Evolutionary conservation across 1,140 invertebrate species (phyloP).

Genomic region (Microplitis mediator): DNA sequence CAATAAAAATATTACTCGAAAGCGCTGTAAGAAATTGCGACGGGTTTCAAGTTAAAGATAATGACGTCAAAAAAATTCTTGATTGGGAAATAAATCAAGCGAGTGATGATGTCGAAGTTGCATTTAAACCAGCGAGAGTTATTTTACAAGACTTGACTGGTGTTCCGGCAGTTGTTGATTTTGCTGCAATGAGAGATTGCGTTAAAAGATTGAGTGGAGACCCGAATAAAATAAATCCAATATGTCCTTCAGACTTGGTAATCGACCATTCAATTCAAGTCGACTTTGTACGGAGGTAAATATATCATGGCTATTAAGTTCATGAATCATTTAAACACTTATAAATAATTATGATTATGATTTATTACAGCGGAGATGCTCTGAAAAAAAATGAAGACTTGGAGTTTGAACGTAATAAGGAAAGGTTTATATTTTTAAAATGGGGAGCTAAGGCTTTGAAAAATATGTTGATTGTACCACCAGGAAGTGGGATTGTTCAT

Average conservation of each 20-base stretch:
- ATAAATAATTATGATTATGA: conserved; percentile 53
- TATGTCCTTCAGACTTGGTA: conserved; percentile 96
- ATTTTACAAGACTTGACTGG: conserved; percentile 96
- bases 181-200: conserved; percentile 98
- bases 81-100: conserved; percentile 84
- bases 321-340: conserved; percentile 13
- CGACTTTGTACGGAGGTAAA: conserved; percentile 87
- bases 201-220: conserved; percentile 85
- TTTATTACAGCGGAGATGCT: conserved; percentile 80
- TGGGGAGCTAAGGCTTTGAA: conserved; percentile 96
- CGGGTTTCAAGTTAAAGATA: conserved; percentile 85
- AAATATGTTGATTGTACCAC: conserved; percentile 97
- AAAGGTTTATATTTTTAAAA: conserved; percentile 95
- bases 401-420: conserved; percentile 96
- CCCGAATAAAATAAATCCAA: conserved; percentile 94
- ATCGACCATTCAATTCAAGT: conserved; percentile 99
- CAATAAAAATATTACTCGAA: conserved; percentile 91
- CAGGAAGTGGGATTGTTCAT: conserved; percentile 97
- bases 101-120: conserved; percentile 82
- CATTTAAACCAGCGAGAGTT: conserved; percentile 94
- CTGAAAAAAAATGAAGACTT: conserved; percentile 92
- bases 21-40: conserved; percentile 96
- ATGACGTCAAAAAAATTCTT: conserved; percentile 91
- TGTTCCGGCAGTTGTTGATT: conserved; percentile 98
- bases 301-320: background rate